phyloP scores from a whole-genome alignment of 2,888 invertebrate species.

The Patella depressa region DNA sequence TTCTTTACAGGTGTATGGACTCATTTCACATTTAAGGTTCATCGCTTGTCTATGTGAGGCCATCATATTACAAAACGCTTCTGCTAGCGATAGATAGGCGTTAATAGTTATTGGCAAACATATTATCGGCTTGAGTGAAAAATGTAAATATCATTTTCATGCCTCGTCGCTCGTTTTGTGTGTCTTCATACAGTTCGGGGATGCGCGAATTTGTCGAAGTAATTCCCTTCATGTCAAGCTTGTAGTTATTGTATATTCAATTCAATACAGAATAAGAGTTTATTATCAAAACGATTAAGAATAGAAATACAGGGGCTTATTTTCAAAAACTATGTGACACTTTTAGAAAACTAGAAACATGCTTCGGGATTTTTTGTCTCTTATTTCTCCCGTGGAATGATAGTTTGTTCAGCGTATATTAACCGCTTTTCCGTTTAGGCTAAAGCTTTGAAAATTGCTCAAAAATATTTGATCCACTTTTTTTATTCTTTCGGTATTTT shows the following conservation, averaged over 20 bases:
- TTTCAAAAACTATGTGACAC: conserved; percentile 8
- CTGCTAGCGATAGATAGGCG: conserved; percentile 5
- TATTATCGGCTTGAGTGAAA: conserved; percentile 12
- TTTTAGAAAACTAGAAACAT: neutral
- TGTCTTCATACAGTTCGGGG: neutral
- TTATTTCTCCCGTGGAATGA: no score
- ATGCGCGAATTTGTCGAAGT: conserved; percentile 1
- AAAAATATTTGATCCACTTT: no score
- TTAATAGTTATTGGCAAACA: conserved; percentile 10
- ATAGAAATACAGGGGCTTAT: conserved; percentile 1
- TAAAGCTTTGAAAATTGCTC: no score
- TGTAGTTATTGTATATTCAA: neutral
- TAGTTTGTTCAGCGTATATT: no score
- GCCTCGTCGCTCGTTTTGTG: conserved; percentile 9
- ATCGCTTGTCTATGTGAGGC: conserved; percentile 5
- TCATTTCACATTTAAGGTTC: conserved; percentile 10
- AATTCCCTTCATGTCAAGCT: neutral
- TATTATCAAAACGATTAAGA: conserved; percentile 7
- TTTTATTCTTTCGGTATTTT: no score
- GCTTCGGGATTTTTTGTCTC: no score
- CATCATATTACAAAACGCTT: neutral
- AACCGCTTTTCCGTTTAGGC: no score
- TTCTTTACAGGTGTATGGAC: conserved; percentile 7
- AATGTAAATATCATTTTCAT: conserved; percentile 13
- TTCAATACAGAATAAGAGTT: neutral